These are phyloP conservation scores for Belonocnema kinseyi DNA, from an alignment of 1,140 invertebrate species.

Conservation along the genomic window DNA sequence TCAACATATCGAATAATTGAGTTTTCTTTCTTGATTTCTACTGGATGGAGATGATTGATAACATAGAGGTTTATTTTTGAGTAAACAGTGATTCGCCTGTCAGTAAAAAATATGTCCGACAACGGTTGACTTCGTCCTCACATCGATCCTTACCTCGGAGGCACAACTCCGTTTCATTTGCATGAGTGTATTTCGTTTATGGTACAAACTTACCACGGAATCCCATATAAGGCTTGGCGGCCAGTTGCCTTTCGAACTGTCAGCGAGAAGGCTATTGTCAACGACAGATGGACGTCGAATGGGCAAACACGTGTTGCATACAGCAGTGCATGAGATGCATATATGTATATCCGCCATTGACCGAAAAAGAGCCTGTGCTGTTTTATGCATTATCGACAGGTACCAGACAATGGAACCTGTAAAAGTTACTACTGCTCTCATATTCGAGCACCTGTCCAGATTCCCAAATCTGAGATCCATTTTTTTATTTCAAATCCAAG, in stretches of 20 bases:
- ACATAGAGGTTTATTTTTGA: neutral
- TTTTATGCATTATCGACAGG: conserved; percentile 32
- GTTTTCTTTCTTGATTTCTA: conserved; percentile 22
- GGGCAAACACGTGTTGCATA: conserved; percentile 66
- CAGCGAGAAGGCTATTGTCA: conserved; percentile 67
- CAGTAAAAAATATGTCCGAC: conserved; percentile 8
- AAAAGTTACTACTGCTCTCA: neutral
- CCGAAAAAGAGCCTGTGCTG: conserved; percentile 37
- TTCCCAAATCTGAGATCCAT: conserved; percentile 11
- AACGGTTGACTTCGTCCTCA: neutral
- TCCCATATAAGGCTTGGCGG: conserved; percentile 53
- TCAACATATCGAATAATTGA: conserved; percentile 15
- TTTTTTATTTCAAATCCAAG: neutral
- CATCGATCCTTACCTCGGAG: conserved; percentile 32
- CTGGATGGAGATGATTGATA: conserved; percentile 21
- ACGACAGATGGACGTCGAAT: conserved; percentile 70
- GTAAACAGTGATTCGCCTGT: conserved; percentile 28
- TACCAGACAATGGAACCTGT: conserved; percentile 26
- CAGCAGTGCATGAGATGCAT: conserved; percentile 48
- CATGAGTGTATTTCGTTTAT: conserved; percentile 47
- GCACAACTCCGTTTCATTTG: conserved; percentile 43
- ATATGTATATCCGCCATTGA: conserved; percentile 49
- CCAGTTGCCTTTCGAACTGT: conserved; percentile 62
- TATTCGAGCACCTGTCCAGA: conserved; percentile 10
- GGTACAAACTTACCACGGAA: conserved; percentile 46